Conservation (phyloP, 2,888 invertebrate species). For the Sarcophaga rosellei region DNA sequence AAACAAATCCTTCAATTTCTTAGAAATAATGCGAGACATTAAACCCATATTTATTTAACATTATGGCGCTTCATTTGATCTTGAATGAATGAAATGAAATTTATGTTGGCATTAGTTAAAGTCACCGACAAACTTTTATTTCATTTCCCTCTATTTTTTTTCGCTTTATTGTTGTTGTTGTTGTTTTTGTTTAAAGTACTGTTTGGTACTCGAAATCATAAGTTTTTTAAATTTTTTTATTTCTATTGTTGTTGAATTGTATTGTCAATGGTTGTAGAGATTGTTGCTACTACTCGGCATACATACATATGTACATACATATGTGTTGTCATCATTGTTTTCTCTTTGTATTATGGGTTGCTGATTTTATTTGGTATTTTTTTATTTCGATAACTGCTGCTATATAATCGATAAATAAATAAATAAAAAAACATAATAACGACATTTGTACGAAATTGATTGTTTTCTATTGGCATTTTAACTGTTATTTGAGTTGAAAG, state of each 20-base stretch:
- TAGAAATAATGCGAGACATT: constrained; percentile 60
- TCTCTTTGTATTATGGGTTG: neutral
- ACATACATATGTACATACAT: too few species aligned
- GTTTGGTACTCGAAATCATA: too few species aligned
- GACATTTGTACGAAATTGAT: constrained; percentile 56
- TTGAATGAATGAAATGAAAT: constrained; percentile 26
- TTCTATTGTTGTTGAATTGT: neutral
- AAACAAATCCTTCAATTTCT: constrained; percentile 60
- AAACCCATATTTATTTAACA: constrained; percentile 32
- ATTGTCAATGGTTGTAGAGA: constrained; percentile 14
- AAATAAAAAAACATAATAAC: constrained; percentile 51
- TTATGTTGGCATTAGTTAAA: constrained; percentile 53
- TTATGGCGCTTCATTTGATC: constrained; percentile 63
- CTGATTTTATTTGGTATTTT: constrained; percentile 9
- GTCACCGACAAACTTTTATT: constrained; percentile 42
- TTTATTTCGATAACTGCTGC: neutral
- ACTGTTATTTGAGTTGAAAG: constrained; percentile 55
- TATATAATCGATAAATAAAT: too few species aligned
- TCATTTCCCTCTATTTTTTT: neutral
- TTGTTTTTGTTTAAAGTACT: too few species aligned
- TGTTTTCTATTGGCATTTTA: constrained; percentile 61
- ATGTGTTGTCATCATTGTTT: neutral
- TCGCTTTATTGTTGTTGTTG: too few species aligned
- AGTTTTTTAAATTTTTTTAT: too few species aligned
- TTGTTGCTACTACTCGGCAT: too few species aligned